phyloP scores from a whole-genome alignment of 2,888 invertebrate species.

The Bunonema sp. region DNA sequence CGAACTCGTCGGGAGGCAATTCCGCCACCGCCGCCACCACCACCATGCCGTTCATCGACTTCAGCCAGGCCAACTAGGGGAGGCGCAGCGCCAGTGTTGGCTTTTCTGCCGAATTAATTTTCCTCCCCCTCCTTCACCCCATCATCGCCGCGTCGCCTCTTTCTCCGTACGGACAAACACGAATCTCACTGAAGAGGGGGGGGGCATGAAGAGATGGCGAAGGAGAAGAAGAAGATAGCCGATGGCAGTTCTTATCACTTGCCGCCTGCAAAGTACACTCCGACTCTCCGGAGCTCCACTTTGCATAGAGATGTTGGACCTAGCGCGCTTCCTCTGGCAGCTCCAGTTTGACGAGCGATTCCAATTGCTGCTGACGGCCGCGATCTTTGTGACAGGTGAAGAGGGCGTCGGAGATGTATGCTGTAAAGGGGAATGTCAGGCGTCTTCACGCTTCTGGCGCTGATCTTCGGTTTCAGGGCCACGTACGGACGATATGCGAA shows the following conservation, averaged over 20 bases:
- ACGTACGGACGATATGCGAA: conserved; percentile 23
- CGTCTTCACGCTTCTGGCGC: conserved; percentile 9
- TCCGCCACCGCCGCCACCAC: too few species aligned
- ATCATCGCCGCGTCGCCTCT: neutral
- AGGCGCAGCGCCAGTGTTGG: too few species aligned
- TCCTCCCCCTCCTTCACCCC: neutral
- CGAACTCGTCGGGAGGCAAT: too few species aligned
- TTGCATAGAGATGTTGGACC: too few species aligned
- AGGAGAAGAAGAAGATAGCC: neutral
- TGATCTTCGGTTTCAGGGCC: conserved; percentile 19
- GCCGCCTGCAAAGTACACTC: neutral
- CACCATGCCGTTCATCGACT: too few species aligned
- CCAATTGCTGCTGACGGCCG: conserved; percentile 5
- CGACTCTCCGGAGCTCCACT: neutral
- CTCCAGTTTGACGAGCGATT: neutral
- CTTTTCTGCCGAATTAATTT: too few species aligned
- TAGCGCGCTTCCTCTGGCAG: neutral
- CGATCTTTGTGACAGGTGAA: conserved; percentile 13
- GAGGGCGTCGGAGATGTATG: too few species aligned
- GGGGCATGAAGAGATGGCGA: neutral
- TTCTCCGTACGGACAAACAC: neutral
- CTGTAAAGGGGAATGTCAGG: too few species aligned
- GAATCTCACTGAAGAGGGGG: conserved; percentile 3
- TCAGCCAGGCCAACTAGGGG: too few species aligned
- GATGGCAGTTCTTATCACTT: neutral